These are phyloP conservation scores for Acronicta psi DNA, from an alignment of 2,888 invertebrate genomes.

Conservation along the genomic window DNA sequence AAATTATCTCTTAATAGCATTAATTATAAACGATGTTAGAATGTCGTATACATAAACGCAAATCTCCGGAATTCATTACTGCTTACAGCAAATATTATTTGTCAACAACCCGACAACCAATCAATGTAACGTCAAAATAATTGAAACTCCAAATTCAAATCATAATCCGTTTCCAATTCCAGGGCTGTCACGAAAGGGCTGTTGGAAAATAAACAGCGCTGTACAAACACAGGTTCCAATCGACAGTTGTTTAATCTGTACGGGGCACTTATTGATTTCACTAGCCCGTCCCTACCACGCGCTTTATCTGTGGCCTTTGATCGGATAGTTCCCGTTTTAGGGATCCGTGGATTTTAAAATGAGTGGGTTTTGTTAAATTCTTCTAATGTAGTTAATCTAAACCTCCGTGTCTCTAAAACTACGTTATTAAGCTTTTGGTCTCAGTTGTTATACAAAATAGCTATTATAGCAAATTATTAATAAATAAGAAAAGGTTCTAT, in stretches of 20 bases:
- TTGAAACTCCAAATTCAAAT: slow-evolving; percentile 44
- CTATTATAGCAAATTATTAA: no score
- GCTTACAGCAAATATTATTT: slow-evolving; percentile 20
- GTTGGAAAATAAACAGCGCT: slow-evolving; percentile 51
- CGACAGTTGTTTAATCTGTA: slow-evolving; percentile 57
- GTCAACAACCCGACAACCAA: slow-evolving; percentile 15
- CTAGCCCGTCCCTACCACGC: slow-evolving; percentile 33
- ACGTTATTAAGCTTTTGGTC: neutral
- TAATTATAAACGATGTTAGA: neutral
- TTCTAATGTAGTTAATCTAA: no score
- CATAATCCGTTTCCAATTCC: slow-evolving; percentile 33
- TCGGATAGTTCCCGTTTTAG: slow-evolving; percentile 48
- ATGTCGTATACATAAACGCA: neutral
- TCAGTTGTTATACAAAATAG: no score
- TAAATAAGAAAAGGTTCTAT: no score
- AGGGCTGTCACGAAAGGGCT: slow-evolving; percentile 41
- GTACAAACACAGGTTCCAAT: slow-evolving; percentile 53
- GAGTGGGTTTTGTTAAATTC: neutral
- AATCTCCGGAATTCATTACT: slow-evolving; percentile 7
- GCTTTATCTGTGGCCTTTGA: slow-evolving; percentile 53
- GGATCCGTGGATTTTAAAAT: slow-evolving; percentile 20
- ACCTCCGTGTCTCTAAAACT: no score
- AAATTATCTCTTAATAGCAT: neutral
- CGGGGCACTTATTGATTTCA: slow-evolving; percentile 60
- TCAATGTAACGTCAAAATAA: slow-evolving; percentile 39